Base-by-base conservation (phyloP, 2,797 vertebrate genomes). In the Anguilla marmorata region DNA sequence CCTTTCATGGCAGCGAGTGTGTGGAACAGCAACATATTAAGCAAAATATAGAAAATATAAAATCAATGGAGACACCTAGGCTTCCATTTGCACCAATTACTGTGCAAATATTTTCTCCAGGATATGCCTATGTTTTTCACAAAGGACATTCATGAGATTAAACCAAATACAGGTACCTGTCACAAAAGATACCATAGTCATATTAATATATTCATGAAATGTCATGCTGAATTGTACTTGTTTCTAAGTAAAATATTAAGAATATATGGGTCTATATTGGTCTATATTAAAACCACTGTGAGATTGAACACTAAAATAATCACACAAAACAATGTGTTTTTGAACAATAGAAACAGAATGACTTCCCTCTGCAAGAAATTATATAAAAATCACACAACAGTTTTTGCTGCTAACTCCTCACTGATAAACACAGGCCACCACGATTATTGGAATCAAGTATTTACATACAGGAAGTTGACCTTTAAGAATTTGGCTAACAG, bases 301-400 rank as follows among this genome's bases (percentile, higher is more conserved):
- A 87, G 58, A 84, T 69, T 69, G 21, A 58, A 48, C 27, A 87
- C 50, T 52, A 76, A 79, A 58, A 86, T 21, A 86, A 76, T 50
- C 54, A n/a, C 86, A 79, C 69, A 74, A 37, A 14, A 30, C 27
- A 74, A 37, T n/a, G 12, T 37, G 14, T 76, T 12, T 37, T 16
- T 37, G 33, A 76, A 33, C 1, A 76, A 14, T 14, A 24, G 19
- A 63, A 63, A 21, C 3, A 63, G 1, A 11, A n/a, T 69, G n/a
- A n/a, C n/a, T 76, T 76, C 24, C 9, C 33, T 12, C 11, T 74
- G 69, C 33, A 11, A 14, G 30, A 74, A 33, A 37, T 74, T 30
- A 74, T 33, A 33, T 33, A 69, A 69, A n/a, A 8, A n/a, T 69
- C 63, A 69, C n/a, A 69, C 63, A 66, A n/a, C 27, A 37, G 4